Conservation (phyloP, 2,113 vertebrate species). For the Bujurquina vittata region DNA sequence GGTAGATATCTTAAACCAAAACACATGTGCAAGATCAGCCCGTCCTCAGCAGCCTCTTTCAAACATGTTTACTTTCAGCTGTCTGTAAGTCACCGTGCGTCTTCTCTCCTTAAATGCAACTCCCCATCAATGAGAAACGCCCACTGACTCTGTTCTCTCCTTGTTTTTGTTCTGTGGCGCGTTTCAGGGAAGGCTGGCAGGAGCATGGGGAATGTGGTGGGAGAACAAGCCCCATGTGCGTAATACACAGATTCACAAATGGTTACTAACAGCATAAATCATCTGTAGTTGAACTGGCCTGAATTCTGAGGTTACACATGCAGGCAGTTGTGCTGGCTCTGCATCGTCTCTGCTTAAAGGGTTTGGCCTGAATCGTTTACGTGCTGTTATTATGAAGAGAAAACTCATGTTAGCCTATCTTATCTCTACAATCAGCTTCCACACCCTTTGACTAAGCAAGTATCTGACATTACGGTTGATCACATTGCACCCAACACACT, state of each 20-base stretch:
- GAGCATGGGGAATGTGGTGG: constrained; percentile 52
- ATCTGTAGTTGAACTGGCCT: background rate
- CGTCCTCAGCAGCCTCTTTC: background rate
- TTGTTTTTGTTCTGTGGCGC: background rate
- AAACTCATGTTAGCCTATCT: background rate
- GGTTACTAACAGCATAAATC: constrained; percentile 14
- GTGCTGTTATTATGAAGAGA: background rate
- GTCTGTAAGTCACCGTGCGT: background rate
- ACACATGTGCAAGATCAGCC: constrained; percentile 4
- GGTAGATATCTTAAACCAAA: constrained; percentile 17
- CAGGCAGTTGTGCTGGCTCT: constrained; percentile 20
- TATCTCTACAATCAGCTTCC: constrained; percentile 3
- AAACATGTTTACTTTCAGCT: constrained; percentile 2
- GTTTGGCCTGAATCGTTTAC: background rate
- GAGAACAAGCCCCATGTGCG: constrained; percentile 37
- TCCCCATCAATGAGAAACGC: background rate
- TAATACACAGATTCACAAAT: constrained; percentile 50
- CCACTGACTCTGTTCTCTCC: constrained; percentile 13
- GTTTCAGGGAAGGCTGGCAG: constrained; percentile 22
- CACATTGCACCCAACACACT: constrained; percentile 12
- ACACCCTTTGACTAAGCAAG: constrained; percentile 19
- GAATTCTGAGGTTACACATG: background rate
- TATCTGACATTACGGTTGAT: constrained; percentile 42
- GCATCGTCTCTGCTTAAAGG: background rate
- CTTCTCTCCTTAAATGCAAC: background rate